These are phyloP conservation scores for Ormia ochracea DNA, from an alignment of 2,888 invertebrate species.

Conservation along the genomic window DNA sequence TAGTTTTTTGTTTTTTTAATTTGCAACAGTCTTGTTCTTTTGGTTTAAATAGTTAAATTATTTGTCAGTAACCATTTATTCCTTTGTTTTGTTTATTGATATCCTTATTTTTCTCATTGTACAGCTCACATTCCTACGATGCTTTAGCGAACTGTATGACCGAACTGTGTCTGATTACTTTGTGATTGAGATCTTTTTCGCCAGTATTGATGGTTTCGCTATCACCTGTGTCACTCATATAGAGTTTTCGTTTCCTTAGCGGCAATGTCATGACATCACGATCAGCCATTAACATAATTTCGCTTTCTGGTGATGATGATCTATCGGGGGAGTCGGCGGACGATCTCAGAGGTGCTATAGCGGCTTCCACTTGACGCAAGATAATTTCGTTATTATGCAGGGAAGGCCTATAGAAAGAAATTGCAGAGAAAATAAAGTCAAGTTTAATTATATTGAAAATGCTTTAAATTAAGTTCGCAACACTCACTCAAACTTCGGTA, in stretches of 20 bases:
- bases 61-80: constrained; percentile 39
- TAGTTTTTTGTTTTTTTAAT: constrained; percentile 29
- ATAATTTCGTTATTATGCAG: constrained; percentile 75
- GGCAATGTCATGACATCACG: constrained; percentile 83
- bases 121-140: constrained; percentile 75
- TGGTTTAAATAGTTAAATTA: constrained; percentile 23
- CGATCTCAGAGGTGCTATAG: constrained; percentile 81
- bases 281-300: constrained; percentile 78
- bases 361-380: constrained; percentile 81
- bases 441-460: background rate
- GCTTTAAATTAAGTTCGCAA: background rate
- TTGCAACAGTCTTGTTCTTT: constrained; percentile 58
- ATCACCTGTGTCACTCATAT: constrained; percentile 77
- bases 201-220: constrained; percentile 27
- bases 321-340: constrained; percentile 77
- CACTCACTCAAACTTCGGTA: constrained; percentile 76
- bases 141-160: constrained; percentile 92
- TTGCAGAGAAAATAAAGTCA: background rate
- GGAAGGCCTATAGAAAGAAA: constrained; percentile 68
- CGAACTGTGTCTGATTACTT: constrained; percentile 80
- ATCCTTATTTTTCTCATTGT: background rate
- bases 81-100: constrained; percentile 28
- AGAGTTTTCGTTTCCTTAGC: constrained; percentile 88
- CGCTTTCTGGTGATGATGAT: constrained; percentile 79
- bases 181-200: constrained; percentile 65